phyloP scores from a whole-genome alignment of 2,113 vertebrate species.

The Hyperopisus bebe region DNA sequence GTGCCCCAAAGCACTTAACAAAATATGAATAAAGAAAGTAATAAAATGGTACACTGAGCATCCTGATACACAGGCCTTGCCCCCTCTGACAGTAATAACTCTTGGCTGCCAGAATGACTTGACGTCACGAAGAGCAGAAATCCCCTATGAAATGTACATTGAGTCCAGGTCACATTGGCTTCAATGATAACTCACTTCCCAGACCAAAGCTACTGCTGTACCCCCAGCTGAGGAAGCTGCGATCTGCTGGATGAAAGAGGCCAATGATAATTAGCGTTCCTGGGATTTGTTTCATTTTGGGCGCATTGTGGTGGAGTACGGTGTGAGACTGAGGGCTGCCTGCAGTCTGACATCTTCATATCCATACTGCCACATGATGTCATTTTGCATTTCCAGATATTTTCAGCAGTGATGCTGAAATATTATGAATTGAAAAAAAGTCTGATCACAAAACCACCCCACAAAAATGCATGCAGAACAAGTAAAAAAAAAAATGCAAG shows the following conservation, averaged over 20 bases:
- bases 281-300: not conserved
- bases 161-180: not conserved
- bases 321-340: not conserved
- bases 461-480: not conserved
- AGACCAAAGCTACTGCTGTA: not conserved
- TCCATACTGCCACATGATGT: not conserved
- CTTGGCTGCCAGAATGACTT: not conserved
- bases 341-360: not conserved
- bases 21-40: slow-evolving; percentile 12
- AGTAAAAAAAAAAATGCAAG: not conserved
- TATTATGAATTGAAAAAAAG: not conserved
- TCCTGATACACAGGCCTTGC: not conserved
- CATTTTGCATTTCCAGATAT: not conserved
- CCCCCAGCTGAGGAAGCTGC: not conserved
- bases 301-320: not conserved
- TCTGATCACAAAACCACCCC: not conserved
- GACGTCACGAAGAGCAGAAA: not conserved
- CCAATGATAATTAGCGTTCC: not conserved
- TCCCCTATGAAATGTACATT: not conserved
- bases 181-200: not conserved
- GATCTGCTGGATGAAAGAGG: not conserved
- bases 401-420: not conserved
- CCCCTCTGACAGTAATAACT: not conserved
- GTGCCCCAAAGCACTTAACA: slow-evolving; percentile 1
- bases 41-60: not conserved